Conservation (phyloP, 2,113 vertebrate species). For the Scomber scombrus region DNA sequence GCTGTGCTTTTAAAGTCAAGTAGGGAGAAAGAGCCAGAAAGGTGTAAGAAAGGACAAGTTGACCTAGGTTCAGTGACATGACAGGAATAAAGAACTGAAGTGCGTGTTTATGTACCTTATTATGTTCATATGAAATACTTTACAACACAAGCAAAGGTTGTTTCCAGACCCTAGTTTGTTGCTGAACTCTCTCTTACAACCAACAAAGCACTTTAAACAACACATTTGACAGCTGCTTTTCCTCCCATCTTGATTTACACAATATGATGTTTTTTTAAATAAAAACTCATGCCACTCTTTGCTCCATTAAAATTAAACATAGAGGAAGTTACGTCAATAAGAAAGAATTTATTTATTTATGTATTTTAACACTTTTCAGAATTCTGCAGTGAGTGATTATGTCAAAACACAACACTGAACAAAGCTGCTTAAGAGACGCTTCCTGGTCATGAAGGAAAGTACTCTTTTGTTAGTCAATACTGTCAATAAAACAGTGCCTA, state of each 20-base stretch:
- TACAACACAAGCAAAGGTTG: constrained; percentile 1
- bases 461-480: constrained; percentile 5
- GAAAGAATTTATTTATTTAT: too few relatives aligned
- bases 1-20: constrained; percentile 29
- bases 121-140: neutral
- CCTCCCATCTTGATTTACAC: neutral
- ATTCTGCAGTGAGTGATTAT: neutral
- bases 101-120: neutral
- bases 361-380: neutral
- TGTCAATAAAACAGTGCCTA: constrained; percentile 37
- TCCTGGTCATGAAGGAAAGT: constrained; percentile 24
- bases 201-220: neutral
- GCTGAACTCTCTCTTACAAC: neutral
- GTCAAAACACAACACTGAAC: constrained; percentile 10
- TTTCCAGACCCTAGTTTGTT: neutral
- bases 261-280: neutral
- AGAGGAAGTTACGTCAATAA: neutral
- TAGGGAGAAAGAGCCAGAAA: constrained; percentile 33
- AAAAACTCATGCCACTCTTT: neutral
- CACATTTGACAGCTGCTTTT: neutral
- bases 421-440: constrained; percentile 16
- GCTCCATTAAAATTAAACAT: neutral
- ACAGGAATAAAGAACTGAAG: neutral
- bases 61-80: constrained; percentile 33
- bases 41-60: constrained; percentile 36